Conservation (phyloP, 2,113 vertebrate genomes). For the Phycodurus eques region DNA sequence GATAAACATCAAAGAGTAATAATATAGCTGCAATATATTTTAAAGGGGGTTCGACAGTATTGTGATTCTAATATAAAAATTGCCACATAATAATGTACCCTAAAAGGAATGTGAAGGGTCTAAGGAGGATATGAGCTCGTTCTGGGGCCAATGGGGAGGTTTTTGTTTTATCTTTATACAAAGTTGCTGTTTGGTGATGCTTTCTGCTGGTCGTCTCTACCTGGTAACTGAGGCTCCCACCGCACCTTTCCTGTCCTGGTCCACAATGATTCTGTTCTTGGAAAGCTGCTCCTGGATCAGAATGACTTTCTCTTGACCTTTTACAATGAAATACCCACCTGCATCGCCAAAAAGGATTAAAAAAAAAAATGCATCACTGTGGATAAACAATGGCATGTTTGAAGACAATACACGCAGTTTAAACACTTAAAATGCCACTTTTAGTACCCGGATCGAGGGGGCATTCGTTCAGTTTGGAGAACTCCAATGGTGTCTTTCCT, state of each 20-base stretch:
- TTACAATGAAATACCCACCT: conserved; percentile 98
- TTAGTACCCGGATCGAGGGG: conserved; percentile 91
- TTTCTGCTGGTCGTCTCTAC: conserved; percentile 58
- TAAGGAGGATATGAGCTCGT: not conserved
- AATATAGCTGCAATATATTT: too few species aligned
- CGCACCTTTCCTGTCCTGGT: conserved; percentile 91
- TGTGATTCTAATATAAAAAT: too few species aligned
- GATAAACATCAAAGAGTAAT: too few species aligned
- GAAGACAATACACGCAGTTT: not conserved
- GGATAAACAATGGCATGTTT: not conserved
- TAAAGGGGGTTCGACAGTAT: too few species aligned
- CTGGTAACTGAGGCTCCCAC: conserved; percentile 97
- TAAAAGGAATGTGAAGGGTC: too few species aligned
- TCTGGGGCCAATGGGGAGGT: not conserved
- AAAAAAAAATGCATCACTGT: not conserved
- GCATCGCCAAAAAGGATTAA: not conserved
- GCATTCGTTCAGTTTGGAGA: conserved; percentile 94
- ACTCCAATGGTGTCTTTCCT: conserved; percentile 93
- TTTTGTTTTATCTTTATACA: not conserved
- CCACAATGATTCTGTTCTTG: conserved; percentile 98
- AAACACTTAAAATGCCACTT: not conserved
- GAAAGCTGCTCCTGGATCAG: conserved; percentile 98
- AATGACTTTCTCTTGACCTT: conserved; percentile 98
- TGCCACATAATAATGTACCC: too few species aligned
- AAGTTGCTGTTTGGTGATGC: not conserved